phyloP scores from a whole-genome alignment of 2,113 vertebrate genomes.

The Stegastes partitus region DNA sequence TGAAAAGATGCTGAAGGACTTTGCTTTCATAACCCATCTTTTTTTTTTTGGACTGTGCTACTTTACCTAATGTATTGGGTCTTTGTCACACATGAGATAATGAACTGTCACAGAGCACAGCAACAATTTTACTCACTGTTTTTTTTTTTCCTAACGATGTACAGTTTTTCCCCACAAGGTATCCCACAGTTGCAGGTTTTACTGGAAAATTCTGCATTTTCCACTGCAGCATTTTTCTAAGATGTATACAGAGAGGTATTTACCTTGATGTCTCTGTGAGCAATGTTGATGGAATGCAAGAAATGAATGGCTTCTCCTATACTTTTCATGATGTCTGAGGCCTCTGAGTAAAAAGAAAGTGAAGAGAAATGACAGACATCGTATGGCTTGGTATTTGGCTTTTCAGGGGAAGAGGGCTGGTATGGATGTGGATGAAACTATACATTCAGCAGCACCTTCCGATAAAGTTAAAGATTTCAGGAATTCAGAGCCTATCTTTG shows the following conservation, averaged over 20 bases:
- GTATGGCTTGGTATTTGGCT: too few relatives aligned
- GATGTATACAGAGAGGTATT: neutral
- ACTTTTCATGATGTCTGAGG: constrained; percentile 92
- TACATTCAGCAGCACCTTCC: neutral
- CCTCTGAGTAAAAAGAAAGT: constrained; percentile 81
- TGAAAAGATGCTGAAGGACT: neutral
- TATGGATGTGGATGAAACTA: neutral
- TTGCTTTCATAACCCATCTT: neutral
- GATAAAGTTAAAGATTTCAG: too few relatives aligned
- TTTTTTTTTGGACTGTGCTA: neutral
- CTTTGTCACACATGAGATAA: neutral
- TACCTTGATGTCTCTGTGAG: constrained; percentile 91
- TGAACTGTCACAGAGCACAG: neutral
- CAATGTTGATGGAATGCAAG: constrained; percentile 92
- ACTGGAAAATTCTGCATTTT: neutral
- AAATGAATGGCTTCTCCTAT: constrained; percentile 93
- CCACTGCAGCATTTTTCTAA: neutral
- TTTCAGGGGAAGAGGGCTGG: too few relatives aligned
- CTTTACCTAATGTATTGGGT: neutral
- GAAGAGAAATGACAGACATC: neutral
- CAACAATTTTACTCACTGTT: neutral
- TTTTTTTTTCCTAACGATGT: too few relatives aligned
- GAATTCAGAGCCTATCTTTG: too few relatives aligned
- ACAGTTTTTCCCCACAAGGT: neutral
- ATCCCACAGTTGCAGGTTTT: neutral